phyloP scores from a whole-genome alignment of 2,113 vertebrate species.

The Crotalus viridis region DNA sequence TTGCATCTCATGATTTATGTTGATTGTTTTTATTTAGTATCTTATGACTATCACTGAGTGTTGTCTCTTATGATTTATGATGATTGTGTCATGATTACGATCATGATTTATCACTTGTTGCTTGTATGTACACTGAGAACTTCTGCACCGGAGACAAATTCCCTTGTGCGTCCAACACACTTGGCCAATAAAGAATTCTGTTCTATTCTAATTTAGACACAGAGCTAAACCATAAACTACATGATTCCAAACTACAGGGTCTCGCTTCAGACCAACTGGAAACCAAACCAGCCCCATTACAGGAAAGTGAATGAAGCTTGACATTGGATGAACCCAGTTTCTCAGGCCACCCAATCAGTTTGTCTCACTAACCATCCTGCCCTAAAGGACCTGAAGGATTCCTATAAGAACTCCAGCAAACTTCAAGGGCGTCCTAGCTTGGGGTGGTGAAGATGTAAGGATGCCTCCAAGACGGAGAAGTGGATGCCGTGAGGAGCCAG shows the following conservation, averaged over 20 bases:
- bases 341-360: not conserved
- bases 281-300: not conserved
- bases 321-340: not conserved
- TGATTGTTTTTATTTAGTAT: not conserved
- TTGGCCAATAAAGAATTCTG: not conserved
- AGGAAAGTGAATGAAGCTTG: not conserved
- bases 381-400: not conserved
- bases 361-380: not conserved
- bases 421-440: not conserved
- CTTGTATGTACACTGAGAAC: not conserved
- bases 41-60: not conserved
- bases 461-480: not conserved
- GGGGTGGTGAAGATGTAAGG: not conserved
- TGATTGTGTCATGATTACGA: not conserved
- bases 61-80: not conserved
- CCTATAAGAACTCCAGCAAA: not conserved
- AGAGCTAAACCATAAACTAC: not conserved
- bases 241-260: not conserved
- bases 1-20: not conserved
- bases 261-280: not conserved
- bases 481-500: not conserved
- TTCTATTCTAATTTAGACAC: not conserved
- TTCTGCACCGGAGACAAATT: not conserved
- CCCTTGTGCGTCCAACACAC: not conserved
- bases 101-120: not conserved